Evolutionary conservation across 2,888 invertebrate genomes (phyloP).

Genomic region (Aspidiotus destructor): DNA sequence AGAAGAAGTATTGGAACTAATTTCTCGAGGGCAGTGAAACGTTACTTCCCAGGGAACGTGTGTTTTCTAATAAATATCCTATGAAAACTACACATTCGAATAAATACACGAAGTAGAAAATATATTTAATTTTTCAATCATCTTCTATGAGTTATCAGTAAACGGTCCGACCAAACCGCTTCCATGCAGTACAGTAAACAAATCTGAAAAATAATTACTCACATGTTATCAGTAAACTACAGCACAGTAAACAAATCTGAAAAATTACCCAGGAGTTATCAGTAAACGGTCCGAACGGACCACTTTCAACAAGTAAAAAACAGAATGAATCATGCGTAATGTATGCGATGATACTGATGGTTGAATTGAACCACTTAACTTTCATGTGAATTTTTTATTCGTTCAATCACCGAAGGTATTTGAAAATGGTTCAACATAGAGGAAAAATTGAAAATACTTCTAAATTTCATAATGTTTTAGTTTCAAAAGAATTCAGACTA

Average conservation of each 20-base stretch:
- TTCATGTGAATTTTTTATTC: not conserved
- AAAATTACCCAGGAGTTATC: not conserved
- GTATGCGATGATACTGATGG: not conserved
- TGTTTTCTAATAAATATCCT: not conserved
- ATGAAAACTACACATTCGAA: not conserved
- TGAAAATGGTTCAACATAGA: too few species aligned
- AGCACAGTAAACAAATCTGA: not conserved
- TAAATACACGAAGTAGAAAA: constrained; percentile 1
- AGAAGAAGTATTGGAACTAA: not conserved
- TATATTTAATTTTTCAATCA: not conserved
- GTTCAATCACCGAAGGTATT: too few species aligned
- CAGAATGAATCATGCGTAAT: not conserved
- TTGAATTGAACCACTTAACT: not conserved
- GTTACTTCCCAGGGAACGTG: not conserved
- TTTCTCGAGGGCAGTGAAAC: not conserved
- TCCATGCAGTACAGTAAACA: too few species aligned
- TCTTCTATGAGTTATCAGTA: not conserved
- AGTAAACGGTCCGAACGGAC: not conserved
- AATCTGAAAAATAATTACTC: too few species aligned
- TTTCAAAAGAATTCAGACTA: too few species aligned
- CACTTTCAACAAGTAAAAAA: not conserved
- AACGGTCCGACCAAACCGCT: too few species aligned
- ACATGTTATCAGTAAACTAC: not conserved
- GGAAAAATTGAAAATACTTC: too few species aligned
- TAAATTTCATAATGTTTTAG: too few species aligned